phyloP scores from a whole-genome alignment of 1,140 invertebrate species.

The Drosophila micromelanica region DNA sequence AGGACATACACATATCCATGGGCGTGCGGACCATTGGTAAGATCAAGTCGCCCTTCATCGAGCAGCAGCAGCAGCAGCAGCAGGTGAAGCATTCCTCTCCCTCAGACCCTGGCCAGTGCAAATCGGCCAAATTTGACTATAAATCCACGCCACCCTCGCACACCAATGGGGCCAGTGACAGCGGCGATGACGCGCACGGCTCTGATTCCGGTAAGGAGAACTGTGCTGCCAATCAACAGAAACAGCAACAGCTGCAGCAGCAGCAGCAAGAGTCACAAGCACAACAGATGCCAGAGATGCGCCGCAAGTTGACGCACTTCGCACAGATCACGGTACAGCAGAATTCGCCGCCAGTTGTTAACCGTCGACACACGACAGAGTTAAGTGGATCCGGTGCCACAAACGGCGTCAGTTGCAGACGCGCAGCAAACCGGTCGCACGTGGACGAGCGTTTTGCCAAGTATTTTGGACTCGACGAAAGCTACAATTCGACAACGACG shows the following conservation, averaged over 20 bases:
- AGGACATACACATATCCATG: conserved; percentile 46
- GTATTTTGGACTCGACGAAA: conserved; percentile 67
- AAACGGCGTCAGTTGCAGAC: not conserved
- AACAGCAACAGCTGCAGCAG: conserved; percentile 12
- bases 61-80: conserved; percentile 62
- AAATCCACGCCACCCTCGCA: conserved; percentile 6
- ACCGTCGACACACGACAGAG: conserved; percentile 57
- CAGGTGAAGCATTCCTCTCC: conserved; percentile 12
- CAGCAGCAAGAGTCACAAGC: conserved; percentile 4
- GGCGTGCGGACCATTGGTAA: conserved; percentile 70
- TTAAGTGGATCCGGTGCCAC: conserved; percentile 9
- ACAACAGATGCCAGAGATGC: conserved; percentile 58
- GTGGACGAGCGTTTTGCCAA: conserved; percentile 76
- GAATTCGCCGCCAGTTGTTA: conserved; percentile 32
- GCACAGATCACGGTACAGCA: conserved; percentile 47
- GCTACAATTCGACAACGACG: conserved; percentile 32
- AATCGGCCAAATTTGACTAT: conserved; percentile 9
- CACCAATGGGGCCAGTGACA: conserved; percentile 35
- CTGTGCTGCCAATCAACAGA: conserved; percentile 61
- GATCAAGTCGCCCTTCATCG: conserved; percentile 78
- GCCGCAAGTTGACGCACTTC: conserved; percentile 57
- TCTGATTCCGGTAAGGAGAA: conserved; percentile 81
- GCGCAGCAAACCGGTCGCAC: conserved; percentile 14
- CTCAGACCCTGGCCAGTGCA: not conserved
- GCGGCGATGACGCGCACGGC: conserved; percentile 50